Evolutionary conservation across 2,113 vertebrate genomes (phyloP), one percentile per base, ranked within the genome.

Genomic region (Atractosteus spatula): DNA sequence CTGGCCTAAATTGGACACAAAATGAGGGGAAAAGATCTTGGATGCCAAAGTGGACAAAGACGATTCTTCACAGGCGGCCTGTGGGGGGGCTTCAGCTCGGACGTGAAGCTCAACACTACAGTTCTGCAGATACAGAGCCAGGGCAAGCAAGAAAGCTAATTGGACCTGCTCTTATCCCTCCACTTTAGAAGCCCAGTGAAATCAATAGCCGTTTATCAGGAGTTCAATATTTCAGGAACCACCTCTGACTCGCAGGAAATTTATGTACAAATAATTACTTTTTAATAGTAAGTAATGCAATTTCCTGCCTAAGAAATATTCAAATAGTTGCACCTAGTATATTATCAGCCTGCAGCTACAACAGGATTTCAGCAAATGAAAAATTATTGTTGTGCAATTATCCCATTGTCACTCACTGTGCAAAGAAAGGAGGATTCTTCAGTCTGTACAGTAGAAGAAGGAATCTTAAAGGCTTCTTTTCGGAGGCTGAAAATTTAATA

Each of bases 181-280:
- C 17, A 62, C 8, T 62, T 16, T 62, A 62, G 5, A 13, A 14
- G 4, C 59, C 59, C 14, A 5, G 14, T 62, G 59, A 29, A 68
- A 74, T 70, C 73, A 44, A 69, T 70, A 63, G 56, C 72, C 63
- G 51, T 70, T 59, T 66, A 47, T 74, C 41, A 11, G 47, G 29
- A n/a, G 16, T 13, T 45, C 42, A 41, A 41, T 44, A 54, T 16
- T 43, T 55, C 87, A 89, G 87, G 78, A 82, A 83, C 82, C 74
- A 71, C 79, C 82, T 85, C 85, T 80, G 85, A 89, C 83, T 90
- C 82, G 80, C 83, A 56, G 84, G 83, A 83, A 91, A 90, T 92
- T 91, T 91, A 91, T 91, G 90, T 91, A 91, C 91, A 92, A 91
- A 93, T 93, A 93, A 93, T 92, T 93, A 93, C 91, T 92, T 93